A percentile compares a stretch with the other conserved stretches of the same genome.
These are phyloP conservation scores for Pseudopodoces humilis DNA, from an alignment of 2,113 vertebrate genomes.

Conservation along the genomic window DNA sequence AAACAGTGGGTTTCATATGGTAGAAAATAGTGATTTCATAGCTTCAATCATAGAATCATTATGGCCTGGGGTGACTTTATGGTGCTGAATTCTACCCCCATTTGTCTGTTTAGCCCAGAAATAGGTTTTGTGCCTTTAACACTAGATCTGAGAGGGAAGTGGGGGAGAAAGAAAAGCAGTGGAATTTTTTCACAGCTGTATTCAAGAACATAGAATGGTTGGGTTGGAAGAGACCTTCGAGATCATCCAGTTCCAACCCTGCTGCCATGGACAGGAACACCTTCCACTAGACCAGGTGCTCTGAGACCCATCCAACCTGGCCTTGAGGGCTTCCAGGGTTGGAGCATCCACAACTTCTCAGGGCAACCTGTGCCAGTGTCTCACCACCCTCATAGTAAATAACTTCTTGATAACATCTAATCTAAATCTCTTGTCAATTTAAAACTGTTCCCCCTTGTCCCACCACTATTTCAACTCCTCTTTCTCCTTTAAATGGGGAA, in stretches of 20 bases:
- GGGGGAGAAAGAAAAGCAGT: neutral
- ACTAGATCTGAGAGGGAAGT: rapidly evolving
- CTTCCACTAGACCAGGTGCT: neutral
- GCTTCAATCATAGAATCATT: neutral
- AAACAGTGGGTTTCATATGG: neutral
- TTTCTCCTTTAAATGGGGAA: neutral
- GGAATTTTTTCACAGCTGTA: neutral
- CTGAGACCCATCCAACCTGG: neutral
- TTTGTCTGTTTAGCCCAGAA: neutral
- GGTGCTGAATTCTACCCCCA: neutral
- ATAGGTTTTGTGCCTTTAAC: neutral
- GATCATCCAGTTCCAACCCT: neutral
- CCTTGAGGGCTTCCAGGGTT: neutral
- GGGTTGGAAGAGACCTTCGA: neutral
- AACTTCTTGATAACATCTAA: neutral
- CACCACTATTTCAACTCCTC: neutral
- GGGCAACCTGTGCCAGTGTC: neutral
- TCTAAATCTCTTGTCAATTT: neutral
- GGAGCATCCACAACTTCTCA: neutral
- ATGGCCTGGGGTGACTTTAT: neutral
- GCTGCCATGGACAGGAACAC: neutral
- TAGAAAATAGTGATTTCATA: neutral
- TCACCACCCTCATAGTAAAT: neutral
- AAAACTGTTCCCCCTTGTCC: neutral
- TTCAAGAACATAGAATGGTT: neutral